Conservation (phyloP, 2,888 invertebrate genomes). For the Drosophila nigricruria region DNA sequence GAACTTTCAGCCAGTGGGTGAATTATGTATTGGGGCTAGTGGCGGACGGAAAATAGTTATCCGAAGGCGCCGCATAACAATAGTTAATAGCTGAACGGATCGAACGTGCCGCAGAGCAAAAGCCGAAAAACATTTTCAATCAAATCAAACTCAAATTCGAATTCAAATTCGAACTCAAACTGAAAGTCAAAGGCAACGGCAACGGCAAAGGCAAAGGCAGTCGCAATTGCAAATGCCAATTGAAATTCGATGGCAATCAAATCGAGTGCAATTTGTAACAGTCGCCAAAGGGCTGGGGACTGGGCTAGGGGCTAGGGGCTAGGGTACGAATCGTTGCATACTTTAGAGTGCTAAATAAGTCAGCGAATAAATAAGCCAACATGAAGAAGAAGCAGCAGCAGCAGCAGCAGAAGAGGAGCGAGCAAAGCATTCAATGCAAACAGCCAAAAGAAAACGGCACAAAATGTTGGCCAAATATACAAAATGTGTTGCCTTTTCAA, state of each 20-base stretch:
- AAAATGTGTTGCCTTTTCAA: conserved; percentile 26
- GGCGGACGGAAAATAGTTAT: background rate
- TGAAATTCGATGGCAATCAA: conserved; percentile 61
- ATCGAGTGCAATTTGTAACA: conserved; percentile 70
- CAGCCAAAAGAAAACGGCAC: conserved; percentile 11
- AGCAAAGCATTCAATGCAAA: conserved; percentile 3
- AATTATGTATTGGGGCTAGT: background rate
- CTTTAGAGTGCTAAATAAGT: conserved; percentile 69
- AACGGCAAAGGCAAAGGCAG: background rate
- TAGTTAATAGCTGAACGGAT: conserved; percentile 17
- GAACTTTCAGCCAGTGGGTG: background rate
- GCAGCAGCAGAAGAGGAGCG: background rate
- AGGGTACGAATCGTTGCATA: conserved; percentile 54
- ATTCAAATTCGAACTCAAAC: background rate
- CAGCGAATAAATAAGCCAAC: conserved; percentile 57
- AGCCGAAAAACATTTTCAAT: conserved; percentile 6
- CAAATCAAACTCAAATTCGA: background rate
- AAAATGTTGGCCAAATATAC: conserved; percentile 34
- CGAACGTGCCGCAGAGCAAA: conserved; percentile 4
- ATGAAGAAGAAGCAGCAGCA: conserved; percentile 7
- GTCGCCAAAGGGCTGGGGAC: background rate
- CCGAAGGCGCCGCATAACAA: background rate
- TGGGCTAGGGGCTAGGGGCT: background rate
- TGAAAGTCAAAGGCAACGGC: background rate
- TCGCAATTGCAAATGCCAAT: conserved; percentile 34